These are phyloP conservation scores for Aethes cnicana DNA, from an alignment of 2,888 invertebrate genomes.

Conservation along the genomic window DNA sequence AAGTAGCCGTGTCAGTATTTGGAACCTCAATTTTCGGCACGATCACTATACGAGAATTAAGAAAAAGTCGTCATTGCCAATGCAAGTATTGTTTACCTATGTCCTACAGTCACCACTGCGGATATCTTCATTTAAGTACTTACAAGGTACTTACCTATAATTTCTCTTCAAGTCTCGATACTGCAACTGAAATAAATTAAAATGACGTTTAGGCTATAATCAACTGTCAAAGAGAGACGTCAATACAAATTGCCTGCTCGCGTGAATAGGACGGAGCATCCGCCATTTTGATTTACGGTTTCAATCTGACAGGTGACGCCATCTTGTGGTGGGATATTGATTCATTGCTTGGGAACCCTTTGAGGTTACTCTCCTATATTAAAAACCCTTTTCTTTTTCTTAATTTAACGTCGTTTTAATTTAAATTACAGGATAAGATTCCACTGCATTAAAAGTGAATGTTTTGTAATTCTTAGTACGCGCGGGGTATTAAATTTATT, in stretches of 20 bases:
- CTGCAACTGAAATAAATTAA: constrained; percentile 23
- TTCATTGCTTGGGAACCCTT: constrained; percentile 37
- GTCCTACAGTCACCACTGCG: no score
- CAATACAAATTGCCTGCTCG: constrained; percentile 25
- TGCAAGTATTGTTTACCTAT: no score
- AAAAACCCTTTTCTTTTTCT: background rate
- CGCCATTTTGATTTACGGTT: constrained; percentile 64
- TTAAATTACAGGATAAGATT: constrained; percentile 12
- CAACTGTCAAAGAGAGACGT: constrained; percentile 44
- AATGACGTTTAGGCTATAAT: constrained; percentile 45
- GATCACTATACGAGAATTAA: no score
- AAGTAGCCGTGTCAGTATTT: no score
- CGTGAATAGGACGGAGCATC: constrained; percentile 37
- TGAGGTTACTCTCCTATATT: constrained; percentile 3
- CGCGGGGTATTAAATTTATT: constrained; percentile 9
- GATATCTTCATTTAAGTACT: no score
- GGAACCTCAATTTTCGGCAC: no score
- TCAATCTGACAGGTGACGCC: constrained; percentile 50
- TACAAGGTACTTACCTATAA: no score
- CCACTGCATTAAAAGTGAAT: background rate
- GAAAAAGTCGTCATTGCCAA: no score
- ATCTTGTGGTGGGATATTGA: constrained; percentile 51
- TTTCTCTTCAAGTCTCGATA: background rate
- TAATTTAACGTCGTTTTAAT: constrained; percentile 3
- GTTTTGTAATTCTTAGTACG: constrained; percentile 21